Conservation (phyloP, 1,140 invertebrate species). For the Aphis craccivora region DNA sequence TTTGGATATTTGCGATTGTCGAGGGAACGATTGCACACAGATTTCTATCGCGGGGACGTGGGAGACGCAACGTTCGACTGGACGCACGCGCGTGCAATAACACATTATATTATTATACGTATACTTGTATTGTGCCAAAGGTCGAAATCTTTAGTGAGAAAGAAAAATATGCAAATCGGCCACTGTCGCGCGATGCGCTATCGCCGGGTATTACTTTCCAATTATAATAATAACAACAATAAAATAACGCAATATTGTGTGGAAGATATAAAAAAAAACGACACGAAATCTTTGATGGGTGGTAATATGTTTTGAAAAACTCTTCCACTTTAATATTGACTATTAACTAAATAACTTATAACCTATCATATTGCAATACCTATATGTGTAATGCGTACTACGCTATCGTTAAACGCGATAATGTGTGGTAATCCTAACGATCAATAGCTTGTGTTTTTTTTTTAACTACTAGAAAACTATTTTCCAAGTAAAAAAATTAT, state of each 20-base stretch:
- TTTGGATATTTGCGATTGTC: not conserved
- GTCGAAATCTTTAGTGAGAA: not conserved
- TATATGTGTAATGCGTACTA: too few relatives aligned
- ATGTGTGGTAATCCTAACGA: not conserved
- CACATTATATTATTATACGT: not conserved
- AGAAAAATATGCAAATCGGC: constrained; percentile 36
- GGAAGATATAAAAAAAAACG: not conserved
- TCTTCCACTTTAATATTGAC: not conserved
- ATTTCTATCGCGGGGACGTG: not conserved
- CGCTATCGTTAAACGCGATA: not conserved
- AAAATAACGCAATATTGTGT: not conserved
- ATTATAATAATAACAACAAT: not conserved
- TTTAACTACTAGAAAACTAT: not conserved
- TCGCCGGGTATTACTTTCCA: not conserved
- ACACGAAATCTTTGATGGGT: not conserved
- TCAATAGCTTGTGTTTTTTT: not conserved
- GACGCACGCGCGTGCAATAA: not conserved
- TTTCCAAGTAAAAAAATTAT: not conserved
- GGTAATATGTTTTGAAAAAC: not conserved
- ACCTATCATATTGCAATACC: too few relatives aligned
- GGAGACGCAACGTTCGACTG: not conserved
- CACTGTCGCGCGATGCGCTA: not conserved
- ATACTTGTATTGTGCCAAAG: constrained; percentile 4
- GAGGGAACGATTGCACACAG: not conserved
- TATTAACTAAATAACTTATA: not conserved